phyloP scores from a whole-genome alignment of 2,888 invertebrate species.

The Drymonia ruficornis region DNA sequence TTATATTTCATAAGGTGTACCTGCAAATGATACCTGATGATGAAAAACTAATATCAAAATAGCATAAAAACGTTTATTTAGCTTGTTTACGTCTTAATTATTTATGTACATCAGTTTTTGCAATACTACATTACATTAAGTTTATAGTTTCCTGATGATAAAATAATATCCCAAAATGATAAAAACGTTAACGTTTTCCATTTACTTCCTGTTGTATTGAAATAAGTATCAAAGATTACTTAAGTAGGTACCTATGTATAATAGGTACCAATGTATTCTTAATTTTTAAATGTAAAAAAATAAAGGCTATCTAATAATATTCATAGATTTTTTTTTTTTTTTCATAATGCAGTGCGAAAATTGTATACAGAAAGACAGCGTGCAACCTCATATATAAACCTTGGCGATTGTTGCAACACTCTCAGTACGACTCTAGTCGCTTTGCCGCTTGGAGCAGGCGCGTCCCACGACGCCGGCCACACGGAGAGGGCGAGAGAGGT shows the following conservation, averaged over 20 bases:
- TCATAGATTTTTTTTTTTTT: not conserved
- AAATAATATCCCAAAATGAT: not conserved
- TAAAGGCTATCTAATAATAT: too few species aligned
- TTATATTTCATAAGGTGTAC: not conserved
- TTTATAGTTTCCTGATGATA: constrained; percentile 1
- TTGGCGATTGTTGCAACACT: constrained; percentile 79
- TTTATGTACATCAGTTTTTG: not conserved
- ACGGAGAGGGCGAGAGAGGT: constrained; percentile 85
- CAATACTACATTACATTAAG: not conserved
- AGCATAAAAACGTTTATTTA: not conserved
- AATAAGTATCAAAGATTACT: too few species aligned
- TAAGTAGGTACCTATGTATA: too few species aligned
- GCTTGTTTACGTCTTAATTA: too few species aligned
- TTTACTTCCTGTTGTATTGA: not conserved
- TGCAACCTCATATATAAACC: constrained; percentile 82
- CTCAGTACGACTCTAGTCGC: constrained; percentile 86
- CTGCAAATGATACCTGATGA: not conserved
- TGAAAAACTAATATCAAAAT: not conserved
- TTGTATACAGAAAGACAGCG: constrained; percentile 54
- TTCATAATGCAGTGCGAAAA: constrained; percentile 41
- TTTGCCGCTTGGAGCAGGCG: constrained; percentile 84
- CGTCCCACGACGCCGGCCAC: constrained; percentile 74
- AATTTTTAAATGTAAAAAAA: not conserved
- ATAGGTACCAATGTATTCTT: too few species aligned
- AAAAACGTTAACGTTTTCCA: not conserved